These are phyloP conservation scores for Melanotus villosus DNA, from an alignment of 2,888 invertebrate species.

Conservation along the genomic window DNA sequence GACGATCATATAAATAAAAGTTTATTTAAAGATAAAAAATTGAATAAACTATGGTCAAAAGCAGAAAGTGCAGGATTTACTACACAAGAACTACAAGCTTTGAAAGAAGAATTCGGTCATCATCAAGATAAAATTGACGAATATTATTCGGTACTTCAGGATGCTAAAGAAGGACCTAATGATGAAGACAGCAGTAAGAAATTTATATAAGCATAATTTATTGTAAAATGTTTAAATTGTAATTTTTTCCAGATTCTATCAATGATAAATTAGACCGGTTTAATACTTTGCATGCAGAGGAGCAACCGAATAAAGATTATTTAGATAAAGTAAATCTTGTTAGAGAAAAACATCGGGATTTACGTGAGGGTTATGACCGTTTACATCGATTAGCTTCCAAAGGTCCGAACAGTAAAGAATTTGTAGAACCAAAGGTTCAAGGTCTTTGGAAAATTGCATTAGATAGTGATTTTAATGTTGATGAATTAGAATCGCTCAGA, in stretches of 20 bases:
- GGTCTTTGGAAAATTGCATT: slow-evolving; percentile 89
- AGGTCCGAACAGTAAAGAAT: slow-evolving; percentile 87
- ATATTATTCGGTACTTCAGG: slow-evolving; percentile 84
- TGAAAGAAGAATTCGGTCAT: slow-evolving; percentile 91
- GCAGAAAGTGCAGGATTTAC: slow-evolving; percentile 92
- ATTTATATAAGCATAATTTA: background rate
- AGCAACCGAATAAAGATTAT: slow-evolving; percentile 76
- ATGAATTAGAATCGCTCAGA: slow-evolving; percentile 88
- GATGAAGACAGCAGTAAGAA: slow-evolving; percentile 78
- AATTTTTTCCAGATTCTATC: slow-evolving; percentile 74
- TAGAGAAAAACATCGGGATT: slow-evolving; percentile 80
- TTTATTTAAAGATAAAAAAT: slow-evolving; percentile 90
- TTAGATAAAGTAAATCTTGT: slow-evolving; percentile 78
- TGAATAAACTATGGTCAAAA: slow-evolving; percentile 91
- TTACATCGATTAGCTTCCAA: slow-evolving; percentile 81
- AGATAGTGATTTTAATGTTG: slow-evolving; percentile 83
- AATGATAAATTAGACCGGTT: slow-evolving; percentile 81
- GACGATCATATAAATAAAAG: slow-evolving; percentile 81
- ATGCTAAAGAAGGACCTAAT: slow-evolving; percentile 74
- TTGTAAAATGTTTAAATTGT: too few species aligned
- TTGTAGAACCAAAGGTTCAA: slow-evolving; percentile 92
- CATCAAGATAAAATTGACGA: slow-evolving; percentile 95
- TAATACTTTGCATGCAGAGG: slow-evolving; percentile 76
- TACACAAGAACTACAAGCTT: slow-evolving; percentile 83
- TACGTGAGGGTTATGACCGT: slow-evolving; percentile 85